Conservation (phyloP, 2,797 vertebrate genomes). For the Buphagus erythrorhynchus region DNA sequence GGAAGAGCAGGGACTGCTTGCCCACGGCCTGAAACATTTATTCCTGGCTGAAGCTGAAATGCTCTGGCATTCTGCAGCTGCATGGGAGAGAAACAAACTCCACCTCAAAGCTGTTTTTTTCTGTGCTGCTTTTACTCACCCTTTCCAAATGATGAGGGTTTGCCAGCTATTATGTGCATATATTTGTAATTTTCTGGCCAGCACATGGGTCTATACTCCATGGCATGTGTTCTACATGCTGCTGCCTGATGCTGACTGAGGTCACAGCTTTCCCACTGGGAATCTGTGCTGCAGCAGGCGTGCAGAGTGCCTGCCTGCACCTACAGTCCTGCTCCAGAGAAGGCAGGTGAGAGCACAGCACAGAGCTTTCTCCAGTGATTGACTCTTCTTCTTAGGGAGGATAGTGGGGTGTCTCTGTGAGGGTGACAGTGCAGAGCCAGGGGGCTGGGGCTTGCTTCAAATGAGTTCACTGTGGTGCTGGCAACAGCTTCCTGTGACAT, state of each 20-base stretch:
- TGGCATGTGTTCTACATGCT: background rate
- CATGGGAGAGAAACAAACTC: background rate
- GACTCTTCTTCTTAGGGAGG: background rate
- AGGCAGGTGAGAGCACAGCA: background rate
- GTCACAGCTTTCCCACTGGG: background rate
- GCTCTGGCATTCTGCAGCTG: background rate
- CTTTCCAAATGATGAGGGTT: background rate
- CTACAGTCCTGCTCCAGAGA: background rate
- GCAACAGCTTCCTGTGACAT: background rate
- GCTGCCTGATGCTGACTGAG: background rate
- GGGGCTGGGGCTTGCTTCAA: background rate
- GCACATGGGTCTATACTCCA: background rate
- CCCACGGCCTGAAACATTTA: background rate
- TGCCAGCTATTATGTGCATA: background rate
- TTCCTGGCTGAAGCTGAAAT: background rate
- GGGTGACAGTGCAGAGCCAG: background rate
- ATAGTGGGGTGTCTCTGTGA: background rate
- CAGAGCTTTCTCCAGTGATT: background rate
- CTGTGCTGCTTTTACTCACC: background rate
- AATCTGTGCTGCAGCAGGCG: rapidly evolving
- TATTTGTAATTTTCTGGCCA: background rate
- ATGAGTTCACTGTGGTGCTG: background rate
- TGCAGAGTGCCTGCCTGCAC: background rate
- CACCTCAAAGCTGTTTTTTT: background rate
- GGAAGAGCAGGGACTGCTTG: background rate